Evolutionary conservation across 2,113 vertebrate genomes (phyloP).

Genomic region (Amphiprion percula): DNA sequence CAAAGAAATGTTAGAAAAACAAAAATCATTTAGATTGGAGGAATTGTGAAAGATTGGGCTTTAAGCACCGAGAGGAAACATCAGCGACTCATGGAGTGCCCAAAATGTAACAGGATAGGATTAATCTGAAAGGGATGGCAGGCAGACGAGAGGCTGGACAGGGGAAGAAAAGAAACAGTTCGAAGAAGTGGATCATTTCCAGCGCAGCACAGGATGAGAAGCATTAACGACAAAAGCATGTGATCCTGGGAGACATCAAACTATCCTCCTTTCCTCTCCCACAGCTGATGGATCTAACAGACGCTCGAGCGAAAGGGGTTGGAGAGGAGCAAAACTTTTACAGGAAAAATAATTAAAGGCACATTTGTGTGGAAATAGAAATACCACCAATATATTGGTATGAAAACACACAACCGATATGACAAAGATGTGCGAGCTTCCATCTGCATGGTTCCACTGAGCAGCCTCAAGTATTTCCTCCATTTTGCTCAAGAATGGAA

Average conservation of each 20-base stretch:
- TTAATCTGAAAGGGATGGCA: slow-evolving; percentile 36
- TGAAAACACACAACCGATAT: slow-evolving; percentile 42
- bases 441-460: slow-evolving; percentile 39
- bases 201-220: slow-evolving; percentile 53
- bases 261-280: slow-evolving; percentile 46
- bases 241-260: slow-evolving; percentile 67
- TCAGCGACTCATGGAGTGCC: slow-evolving; percentile 3
- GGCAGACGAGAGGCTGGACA: slow-evolving; percentile 3
- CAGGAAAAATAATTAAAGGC: slow-evolving; percentile 25
- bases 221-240: slow-evolving; percentile 75
- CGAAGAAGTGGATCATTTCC: slow-evolving; percentile 48
- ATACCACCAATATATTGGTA: slow-evolving; percentile 33
- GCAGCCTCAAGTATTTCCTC: slow-evolving; percentile 55
- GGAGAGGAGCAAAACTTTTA: slow-evolving; percentile 20
- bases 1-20: slow-evolving; percentile 23
- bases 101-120: slow-evolving; percentile 48
- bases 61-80: slow-evolving; percentile 32
- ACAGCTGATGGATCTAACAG: slow-evolving; percentile 68
- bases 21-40: slow-evolving; percentile 27
- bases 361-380: slow-evolving; percentile 41
- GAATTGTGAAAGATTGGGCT: slow-evolving; percentile 9
- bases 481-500: slow-evolving; percentile 55
- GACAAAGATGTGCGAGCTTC: slow-evolving; percentile 35
- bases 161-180: slow-evolving; percentile 18
- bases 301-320: slow-evolving; percentile 10